A percentile compares a stretch with the other conserved stretches of the same genome.
Conservation (phyloP, 2,888 invertebrate genomes). For the Synergus japonicus region DNA sequence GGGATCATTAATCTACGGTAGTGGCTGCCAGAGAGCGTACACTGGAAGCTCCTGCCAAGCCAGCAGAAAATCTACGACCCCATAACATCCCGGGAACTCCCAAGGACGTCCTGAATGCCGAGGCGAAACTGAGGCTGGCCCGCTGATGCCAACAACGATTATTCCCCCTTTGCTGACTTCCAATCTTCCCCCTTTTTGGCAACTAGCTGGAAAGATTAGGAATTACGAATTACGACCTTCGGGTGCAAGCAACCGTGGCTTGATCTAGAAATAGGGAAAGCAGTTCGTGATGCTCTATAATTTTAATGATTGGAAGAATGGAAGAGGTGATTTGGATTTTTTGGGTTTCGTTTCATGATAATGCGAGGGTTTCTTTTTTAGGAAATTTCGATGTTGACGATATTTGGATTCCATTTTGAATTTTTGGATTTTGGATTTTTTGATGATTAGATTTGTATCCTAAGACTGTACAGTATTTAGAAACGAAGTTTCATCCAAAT, state of each 20-base stretch:
- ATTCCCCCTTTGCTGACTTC: constrained; percentile 8
- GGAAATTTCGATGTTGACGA: too few species aligned
- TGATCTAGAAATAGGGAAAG: background rate
- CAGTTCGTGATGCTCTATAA: background rate
- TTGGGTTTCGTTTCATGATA: background rate
- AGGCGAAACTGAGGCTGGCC: background rate
- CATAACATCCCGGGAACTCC: constrained; percentile 22
- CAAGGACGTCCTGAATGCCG: constrained; percentile 20
- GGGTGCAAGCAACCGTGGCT: background rate
- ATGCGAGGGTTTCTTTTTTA: too few species aligned
- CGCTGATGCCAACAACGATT: background rate
- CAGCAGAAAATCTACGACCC: constrained; percentile 23
- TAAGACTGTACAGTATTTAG: too few species aligned
- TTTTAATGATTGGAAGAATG: background rate
- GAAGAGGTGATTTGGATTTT: background rate
- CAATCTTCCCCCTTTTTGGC: constrained; percentile 18
- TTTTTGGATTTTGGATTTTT: too few species aligned
- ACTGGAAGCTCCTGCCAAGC: constrained; percentile 22
- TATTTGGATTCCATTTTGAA: too few species aligned
- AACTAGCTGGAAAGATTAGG: background rate
- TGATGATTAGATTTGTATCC: too few species aligned
- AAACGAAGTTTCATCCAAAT: too few species aligned
- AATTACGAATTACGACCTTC: background rate
- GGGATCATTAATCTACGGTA: constrained; percentile 25
- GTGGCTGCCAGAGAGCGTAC: constrained; percentile 19